phyloP scores from a whole-genome alignment of 35 echinoderm and acorn worm genomes.

The Lytechinus pictus region DNA sequence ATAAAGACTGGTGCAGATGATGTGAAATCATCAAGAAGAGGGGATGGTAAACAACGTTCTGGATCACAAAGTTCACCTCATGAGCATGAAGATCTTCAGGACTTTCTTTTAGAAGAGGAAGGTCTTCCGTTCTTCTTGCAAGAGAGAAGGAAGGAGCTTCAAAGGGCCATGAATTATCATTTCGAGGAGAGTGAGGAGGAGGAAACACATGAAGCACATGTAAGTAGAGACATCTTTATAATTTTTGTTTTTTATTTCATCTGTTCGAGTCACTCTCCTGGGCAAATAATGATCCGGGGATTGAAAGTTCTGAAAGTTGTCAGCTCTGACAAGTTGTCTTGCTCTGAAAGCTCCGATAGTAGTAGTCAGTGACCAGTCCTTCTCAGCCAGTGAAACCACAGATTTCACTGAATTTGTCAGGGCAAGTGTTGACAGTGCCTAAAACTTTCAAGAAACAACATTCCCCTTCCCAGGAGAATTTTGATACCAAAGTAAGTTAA shows the following conservation, averaged over 20 bases:
- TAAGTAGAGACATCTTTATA: not conserved
- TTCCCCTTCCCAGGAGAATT: too few species aligned
- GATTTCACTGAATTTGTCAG: not conserved
- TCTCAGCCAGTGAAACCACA: too few species aligned
- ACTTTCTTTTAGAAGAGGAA: not conserved
- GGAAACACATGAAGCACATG: not conserved
- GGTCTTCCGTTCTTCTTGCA: not conserved
- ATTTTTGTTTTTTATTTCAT: not conserved
- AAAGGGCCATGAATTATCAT: constrained; percentile 1
- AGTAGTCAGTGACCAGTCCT: not conserved
- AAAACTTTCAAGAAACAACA: too few species aligned
- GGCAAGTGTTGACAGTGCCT: too few species aligned
- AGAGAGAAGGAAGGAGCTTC: not conserved
- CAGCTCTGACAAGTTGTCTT: not conserved
- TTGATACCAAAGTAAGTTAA: too few species aligned
- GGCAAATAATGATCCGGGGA: not conserved
- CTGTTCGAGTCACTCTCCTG: not conserved
- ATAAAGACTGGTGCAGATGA: not conserved
- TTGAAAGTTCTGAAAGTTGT: not conserved
- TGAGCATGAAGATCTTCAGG: not conserved
- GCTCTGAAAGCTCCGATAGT: not conserved
- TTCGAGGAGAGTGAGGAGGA: not conserved
- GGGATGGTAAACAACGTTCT: not conserved
- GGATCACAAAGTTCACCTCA: not conserved
- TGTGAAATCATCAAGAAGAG: not conserved